Evolutionary conservation across 2,113 vertebrate species (phyloP), one percentile per base, ranked within the genome.

Genomic region (Psilopogon haemacephalus): DNA sequence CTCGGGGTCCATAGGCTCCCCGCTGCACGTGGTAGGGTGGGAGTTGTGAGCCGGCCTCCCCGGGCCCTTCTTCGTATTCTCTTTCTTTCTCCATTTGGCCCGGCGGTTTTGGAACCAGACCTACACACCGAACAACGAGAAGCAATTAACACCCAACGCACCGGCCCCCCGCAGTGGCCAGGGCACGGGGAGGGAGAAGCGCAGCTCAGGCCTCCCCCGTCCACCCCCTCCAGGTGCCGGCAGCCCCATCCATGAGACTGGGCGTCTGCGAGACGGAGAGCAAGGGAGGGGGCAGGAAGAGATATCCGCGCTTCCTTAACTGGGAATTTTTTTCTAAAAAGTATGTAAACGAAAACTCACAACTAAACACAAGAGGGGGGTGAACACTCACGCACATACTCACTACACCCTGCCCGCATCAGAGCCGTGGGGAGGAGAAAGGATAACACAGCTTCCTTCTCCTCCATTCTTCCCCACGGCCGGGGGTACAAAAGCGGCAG

Each of bases 81-180:
- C 99, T 94, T 99, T 99, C 97, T 99, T 99, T 95, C 99, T 98
- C 99, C 99, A 99, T 92, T 99, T 99, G 92, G 99, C 99, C 94
- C 99, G 98, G 88, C 99, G 99, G 91, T 99, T 99, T 98, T 99
- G 99, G 97, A 99, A 99, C 99, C 99, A 99, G 37, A 99, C 99
- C 99, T 99, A 97, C 94, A 97, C 92, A 98, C 89, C 96, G 97
- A 96, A 92, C 59, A 97, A 97, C 85, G 88, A 97, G 89, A 97
- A 97, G 95, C 95, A 93, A 82, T 97, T 96, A 98, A 85, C 94
- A 95, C 60, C 85, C 94, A 93, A 86, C 52, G 79, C 96, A 54
- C 81, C 91, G 76, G 93, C 48, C 84, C 85, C 82, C 72, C 59
- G 80, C 68, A 37, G 86, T 63, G 93, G 90, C 92, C 65, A 14